Percentiles rank a stretch among this genome's conserved stretches.
Evolutionary conservation across 2,888 invertebrate species (phyloP).

Genomic region (Chromoteleia sp.): DNA sequence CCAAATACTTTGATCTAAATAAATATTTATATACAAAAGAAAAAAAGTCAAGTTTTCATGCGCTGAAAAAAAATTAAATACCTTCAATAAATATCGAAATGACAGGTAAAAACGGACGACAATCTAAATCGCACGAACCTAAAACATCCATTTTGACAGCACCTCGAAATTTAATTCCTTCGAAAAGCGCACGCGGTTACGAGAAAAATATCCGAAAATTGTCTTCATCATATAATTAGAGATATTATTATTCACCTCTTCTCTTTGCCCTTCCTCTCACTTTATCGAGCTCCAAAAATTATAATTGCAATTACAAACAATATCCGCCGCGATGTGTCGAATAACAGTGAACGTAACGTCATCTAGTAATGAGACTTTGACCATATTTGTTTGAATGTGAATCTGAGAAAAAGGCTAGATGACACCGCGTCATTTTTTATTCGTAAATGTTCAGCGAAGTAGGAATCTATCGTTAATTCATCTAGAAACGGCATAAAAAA

Average conservation of each 20-base stretch:
- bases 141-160: slow-evolving; percentile 41
- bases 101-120: slow-evolving; percentile 6
- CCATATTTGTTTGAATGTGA: slow-evolving; percentile 15
- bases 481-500: slow-evolving; percentile 41
- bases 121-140: slow-evolving; percentile 16
- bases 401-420: neutral
- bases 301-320: slow-evolving; percentile 51
- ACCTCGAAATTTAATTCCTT: slow-evolving; percentile 46
- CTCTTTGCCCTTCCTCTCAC: neutral
- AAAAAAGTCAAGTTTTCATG: slow-evolving; percentile 7
- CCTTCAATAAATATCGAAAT: slow-evolving; percentile 41
- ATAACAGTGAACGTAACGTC: slow-evolving; percentile 1
- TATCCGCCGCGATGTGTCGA: neutral
- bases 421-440: neutral
- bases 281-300: slow-evolving; percentile 24
- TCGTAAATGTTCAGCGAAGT: slow-evolving; percentile 1
- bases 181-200: slow-evolving; percentile 51
- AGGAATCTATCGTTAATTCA: slow-evolving; percentile 44
- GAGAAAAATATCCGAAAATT: slow-evolving; percentile 56
- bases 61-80: slow-evolving; percentile 36
- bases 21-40: slow-evolving; percentile 58
- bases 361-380: slow-evolving; percentile 3
- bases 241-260: slow-evolving; percentile 13
- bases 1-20: slow-evolving; percentile 50
- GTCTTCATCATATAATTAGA: slow-evolving; percentile 46